A percentile compares a stretch with the other conserved stretches of the same genome.
phyloP scores from a whole-genome alignment of 2,888 invertebrate genomes.

The Saturnia japonica region DNA sequence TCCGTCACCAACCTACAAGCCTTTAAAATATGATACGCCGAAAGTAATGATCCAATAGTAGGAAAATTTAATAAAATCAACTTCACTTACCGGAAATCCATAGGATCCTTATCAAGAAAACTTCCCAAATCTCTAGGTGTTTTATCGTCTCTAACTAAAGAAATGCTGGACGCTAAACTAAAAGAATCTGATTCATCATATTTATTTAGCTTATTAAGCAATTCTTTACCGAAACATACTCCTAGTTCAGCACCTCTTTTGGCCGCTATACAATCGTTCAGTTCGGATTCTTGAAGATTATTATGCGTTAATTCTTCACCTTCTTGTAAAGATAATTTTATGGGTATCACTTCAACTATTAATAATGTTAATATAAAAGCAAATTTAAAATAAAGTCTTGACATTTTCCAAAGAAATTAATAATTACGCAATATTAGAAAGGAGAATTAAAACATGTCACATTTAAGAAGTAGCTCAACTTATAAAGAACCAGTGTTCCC shows the following conservation, averaged over 20 bases:
- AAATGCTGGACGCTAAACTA: conserved; percentile 84
- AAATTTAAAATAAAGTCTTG: conserved; percentile 20
- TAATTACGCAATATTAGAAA: conserved; percentile 9
- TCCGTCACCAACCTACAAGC: too few relatives aligned
- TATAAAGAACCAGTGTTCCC: conserved; percentile 44
- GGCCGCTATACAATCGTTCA: conserved; percentile 69
- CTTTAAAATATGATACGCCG: background rate
- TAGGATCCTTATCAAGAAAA: conserved; percentile 87
- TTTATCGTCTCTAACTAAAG: conserved; percentile 84
- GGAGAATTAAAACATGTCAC: conserved; percentile 16
- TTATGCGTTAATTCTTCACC: conserved; percentile 67
- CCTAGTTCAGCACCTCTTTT: conserved; percentile 72
- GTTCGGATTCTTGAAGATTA: conserved; percentile 53
- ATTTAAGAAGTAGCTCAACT: conserved; percentile 20
- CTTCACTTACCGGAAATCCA: conserved; percentile 84
- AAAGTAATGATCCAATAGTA: background rate
- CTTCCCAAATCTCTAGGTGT: conserved; percentile 85
- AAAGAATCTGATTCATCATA: conserved; percentile 86
- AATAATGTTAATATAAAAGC: conserved; percentile 40
- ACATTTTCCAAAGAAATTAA: background rate
- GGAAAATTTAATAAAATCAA: background rate
- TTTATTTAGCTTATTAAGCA: conserved; percentile 84
- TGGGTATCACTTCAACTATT: conserved; percentile 58
- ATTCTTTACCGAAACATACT: conserved; percentile 87
- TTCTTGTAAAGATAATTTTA: conserved; percentile 63